These are phyloP conservation scores for Clamator glandarius DNA, from an alignment of 2,797 vertebrate genomes.

Conservation along the genomic window DNA sequence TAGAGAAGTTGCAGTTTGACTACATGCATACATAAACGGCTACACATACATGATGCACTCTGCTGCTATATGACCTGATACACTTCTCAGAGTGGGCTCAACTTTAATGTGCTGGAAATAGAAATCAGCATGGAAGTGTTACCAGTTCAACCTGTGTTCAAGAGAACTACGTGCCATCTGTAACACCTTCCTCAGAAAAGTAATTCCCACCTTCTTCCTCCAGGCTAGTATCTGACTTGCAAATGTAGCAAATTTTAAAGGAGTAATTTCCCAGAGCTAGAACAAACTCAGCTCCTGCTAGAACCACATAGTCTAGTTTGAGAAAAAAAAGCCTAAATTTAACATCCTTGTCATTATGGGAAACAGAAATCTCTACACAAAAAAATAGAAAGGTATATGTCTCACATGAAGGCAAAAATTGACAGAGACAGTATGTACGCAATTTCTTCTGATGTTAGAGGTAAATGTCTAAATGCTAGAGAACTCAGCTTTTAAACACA, in stretches of 20 bases:
- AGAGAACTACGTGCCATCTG: background rate
- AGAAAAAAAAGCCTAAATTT: background rate
- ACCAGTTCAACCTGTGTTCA: background rate
- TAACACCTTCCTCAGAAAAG: background rate
- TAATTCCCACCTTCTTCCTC: background rate
- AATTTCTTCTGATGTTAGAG: fast-evolving
- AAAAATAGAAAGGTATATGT: fast-evolving
- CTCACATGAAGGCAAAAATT: background rate
- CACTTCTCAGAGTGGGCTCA: background rate
- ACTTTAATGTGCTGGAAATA: background rate
- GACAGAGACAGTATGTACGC: background rate
- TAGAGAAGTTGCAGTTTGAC: background rate
- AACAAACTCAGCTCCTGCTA: background rate
- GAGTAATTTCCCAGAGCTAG: background rate
- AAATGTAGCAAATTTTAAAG: background rate
- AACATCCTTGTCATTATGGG: background rate
- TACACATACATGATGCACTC: fast-evolving
- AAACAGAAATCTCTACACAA: background rate
- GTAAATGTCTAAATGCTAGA: background rate
- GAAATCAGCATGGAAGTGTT: background rate
- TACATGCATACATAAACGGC: too few species aligned
- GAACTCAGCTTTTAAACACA: background rate
- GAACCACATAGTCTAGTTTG: background rate
- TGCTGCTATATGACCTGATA: background rate
- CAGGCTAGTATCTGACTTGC: background rate